These are phyloP conservation scores for Nanorana parkeri DNA, from an alignment of 2,113 vertebrate genomes.

Conservation along the genomic window DNA sequence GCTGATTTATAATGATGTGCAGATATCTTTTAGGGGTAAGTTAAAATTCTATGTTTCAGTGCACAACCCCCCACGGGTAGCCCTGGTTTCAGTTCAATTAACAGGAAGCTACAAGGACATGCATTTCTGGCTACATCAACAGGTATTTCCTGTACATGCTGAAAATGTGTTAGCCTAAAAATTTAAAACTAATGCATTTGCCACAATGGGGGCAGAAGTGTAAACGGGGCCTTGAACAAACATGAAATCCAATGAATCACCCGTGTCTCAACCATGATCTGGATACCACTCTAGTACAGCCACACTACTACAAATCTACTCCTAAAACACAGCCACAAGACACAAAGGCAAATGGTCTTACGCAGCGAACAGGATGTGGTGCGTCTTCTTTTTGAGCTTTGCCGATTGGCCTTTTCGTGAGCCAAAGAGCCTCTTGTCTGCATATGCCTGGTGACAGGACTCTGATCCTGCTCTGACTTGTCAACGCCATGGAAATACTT, in stretches of 20 bases:
- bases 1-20: too few relatives aligned
- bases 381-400: constrained; percentile 80
- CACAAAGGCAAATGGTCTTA: constrained; percentile 70
- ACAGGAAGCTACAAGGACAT: too few relatives aligned
- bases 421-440: constrained; percentile 80
- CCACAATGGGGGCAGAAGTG: too few relatives aligned
- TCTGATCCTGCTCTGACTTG: constrained; percentile 79
- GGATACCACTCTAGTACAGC: constrained; percentile 9
- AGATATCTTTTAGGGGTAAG: too few relatives aligned
- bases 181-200: too few relatives aligned
- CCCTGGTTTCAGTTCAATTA: too few relatives aligned
- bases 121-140: too few relatives aligned
- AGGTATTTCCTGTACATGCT: too few relatives aligned
- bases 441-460: constrained; percentile 78
- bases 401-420: constrained; percentile 77
- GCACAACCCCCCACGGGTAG: too few relatives aligned
- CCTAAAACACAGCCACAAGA: constrained; percentile 20
- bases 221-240: too few relatives aligned
- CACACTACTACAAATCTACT: constrained; percentile 43
- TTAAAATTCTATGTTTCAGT: too few relatives aligned
- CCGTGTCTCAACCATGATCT: constrained; percentile 43
- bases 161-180: too few relatives aligned
- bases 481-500: constrained; percentile 97
- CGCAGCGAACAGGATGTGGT: constrained; percentile 81
- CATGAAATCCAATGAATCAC: background rate